Evolutionary conservation across 2,113 vertebrate species (phyloP), one percentile per base, ranked within the genome.

Genomic region (Ctenodactylus gundi): DNA sequence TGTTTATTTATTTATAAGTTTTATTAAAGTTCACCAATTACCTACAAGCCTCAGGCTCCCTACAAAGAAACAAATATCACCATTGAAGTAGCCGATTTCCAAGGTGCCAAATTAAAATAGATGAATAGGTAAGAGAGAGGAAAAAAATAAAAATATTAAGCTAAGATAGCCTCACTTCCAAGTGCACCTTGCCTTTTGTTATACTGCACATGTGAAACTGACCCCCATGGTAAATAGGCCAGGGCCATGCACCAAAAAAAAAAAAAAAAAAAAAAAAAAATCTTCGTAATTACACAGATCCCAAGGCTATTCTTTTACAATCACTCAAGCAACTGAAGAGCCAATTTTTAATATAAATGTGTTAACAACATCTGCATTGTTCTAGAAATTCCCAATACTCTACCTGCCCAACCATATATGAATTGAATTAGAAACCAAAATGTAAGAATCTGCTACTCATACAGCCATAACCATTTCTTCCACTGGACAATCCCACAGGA

Each of bases 1-100:
- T 58, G 31, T 55, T 89, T 75, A 91, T 91, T 94, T 95, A 96
- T 95, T 94, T 94, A 36, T 51, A 96, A 75, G 89, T 72, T 88
- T 96, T 77, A 96, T 94, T 94, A 96, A 97, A 95, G 92, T 85
- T 96, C 80, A 95, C 62, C 91, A 86, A 80, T 91, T 96, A 93
- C 82, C 80, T 86, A 94, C 68, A 91, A 49, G 93, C 91, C 41
- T 88, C 13, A 0, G 68, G 88, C 94, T 97, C 82, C 93, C 94
- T 73, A 46, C 1, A 81, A 78, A 95, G 78, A 95, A 94, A 93
- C 89, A 97, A 94, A 94, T 75, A 96, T 36, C 85, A 73, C 88
- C 62, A 73, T 41, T 29, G 86, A 92, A 93, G 75, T 70, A 87
- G 41, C 8, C 62, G 58, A 49, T 88, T 95, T 95, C 95, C 80